Percentiles rank a stretch among this genome's conserved stretches.
phyloP scores from a whole-genome alignment of 2,888 invertebrate genomes.

The Amblyjoppa proteus region DNA sequence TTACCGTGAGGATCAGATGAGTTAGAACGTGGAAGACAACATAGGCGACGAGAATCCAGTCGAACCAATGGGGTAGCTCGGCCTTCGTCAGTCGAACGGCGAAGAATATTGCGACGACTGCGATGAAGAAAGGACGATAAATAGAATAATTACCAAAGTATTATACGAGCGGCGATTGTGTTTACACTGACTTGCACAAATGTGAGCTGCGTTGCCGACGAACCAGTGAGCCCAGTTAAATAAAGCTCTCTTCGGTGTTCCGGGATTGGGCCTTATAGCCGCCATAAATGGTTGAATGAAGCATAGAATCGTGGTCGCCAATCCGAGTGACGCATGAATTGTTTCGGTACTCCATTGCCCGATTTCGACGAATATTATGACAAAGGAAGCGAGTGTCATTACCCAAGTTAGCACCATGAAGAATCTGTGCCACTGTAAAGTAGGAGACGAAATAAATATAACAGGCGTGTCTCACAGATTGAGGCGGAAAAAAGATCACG shows the following conservation, averaged over 20 bases:
- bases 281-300: slow-evolving; percentile 96
- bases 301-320: slow-evolving; percentile 91
- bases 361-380: slow-evolving; percentile 93
- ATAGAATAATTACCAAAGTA: background rate
- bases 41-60: slow-evolving; percentile 95
- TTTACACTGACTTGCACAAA: slow-evolving; percentile 91
- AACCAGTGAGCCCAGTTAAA: slow-evolving; percentile 98
- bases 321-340: slow-evolving; percentile 94
- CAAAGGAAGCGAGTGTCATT: slow-evolving; percentile 91
- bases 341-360: slow-evolving; percentile 91
- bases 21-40: slow-evolving; percentile 95
- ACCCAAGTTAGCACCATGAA: slow-evolving; percentile 94
- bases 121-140: slow-evolving; percentile 76
- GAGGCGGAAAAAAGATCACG: background rate
- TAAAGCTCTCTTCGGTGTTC: slow-evolving; percentile 90
- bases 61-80: slow-evolving; percentile 93
- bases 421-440: slow-evolving; percentile 92
- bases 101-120: slow-evolving; percentile 97
- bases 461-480: background rate
- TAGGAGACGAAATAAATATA: slow-evolving; percentile 63
- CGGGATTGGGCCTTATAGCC: slow-evolving; percentile 94
- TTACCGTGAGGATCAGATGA: slow-evolving; percentile 94
- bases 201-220: slow-evolving; percentile 94
- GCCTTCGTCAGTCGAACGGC: slow-evolving; percentile 95
- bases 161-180: background rate